phyloP scores from a whole-genome alignment of 2,113 vertebrate species.

The Sapajus apella region DNA sequence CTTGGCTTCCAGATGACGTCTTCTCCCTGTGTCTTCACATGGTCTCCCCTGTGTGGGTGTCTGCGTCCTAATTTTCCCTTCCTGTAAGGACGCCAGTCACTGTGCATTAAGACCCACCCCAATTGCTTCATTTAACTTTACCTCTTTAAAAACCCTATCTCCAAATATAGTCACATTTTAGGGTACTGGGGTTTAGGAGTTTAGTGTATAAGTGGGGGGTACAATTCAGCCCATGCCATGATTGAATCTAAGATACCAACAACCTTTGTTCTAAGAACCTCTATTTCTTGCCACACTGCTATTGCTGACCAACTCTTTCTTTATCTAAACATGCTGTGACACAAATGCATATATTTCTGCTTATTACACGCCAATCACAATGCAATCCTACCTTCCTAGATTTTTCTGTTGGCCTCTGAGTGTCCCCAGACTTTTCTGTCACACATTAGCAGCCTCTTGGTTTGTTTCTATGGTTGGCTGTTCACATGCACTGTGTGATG shows the following conservation, averaged over 20 bases:
- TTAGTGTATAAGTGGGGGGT: not conserved
- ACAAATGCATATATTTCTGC: not conserved
- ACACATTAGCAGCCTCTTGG: not conserved
- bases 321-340: fast-evolving
- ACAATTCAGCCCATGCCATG: not conserved
- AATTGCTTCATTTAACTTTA: not conserved
- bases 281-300: not conserved
- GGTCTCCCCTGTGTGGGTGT: not conserved
- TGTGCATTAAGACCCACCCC: not conserved
- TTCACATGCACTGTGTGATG: no score
- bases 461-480: not conserved
- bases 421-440: not conserved
- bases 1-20: fast-evolving
- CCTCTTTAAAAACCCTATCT: not conserved
- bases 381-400: not conserved
- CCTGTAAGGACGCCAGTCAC: fast-evolving
- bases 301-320: not conserved
- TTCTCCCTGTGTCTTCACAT: not conserved
- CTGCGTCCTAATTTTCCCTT: not conserved
- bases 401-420: not conserved
- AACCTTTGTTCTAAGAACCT: not conserved
- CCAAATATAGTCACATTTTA: not conserved
- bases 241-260: fast-evolving
- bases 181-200: not conserved
- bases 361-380: no score